These are phyloP conservation scores for Crotalus helleri DNA, from an alignment of 2,113 vertebrate genomes.

Conservation along the genomic window DNA sequence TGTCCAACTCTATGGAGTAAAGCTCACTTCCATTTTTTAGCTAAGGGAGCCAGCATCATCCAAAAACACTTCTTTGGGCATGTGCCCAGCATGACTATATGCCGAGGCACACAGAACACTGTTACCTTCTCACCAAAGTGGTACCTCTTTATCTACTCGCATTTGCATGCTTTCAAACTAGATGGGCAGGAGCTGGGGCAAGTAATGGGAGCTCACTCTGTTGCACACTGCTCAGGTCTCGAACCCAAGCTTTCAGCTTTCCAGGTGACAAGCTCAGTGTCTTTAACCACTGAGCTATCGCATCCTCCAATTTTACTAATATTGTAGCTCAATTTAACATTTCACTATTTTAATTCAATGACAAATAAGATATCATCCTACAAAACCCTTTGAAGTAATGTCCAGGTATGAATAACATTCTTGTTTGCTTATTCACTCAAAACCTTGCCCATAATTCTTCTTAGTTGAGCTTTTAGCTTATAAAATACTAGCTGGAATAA, in stretches of 20 bases:
- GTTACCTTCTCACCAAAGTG: too few species aligned
- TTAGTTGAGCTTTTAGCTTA: background rate
- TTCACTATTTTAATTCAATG: background rate
- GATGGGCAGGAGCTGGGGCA: background rate
- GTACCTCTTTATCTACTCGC: background rate
- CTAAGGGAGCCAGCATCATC: too few species aligned
- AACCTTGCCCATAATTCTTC: background rate
- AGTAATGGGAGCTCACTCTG: background rate
- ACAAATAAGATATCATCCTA: background rate
- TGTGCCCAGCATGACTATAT: too few species aligned
- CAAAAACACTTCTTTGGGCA: too few species aligned
- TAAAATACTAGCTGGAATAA: background rate
- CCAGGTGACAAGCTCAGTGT: background rate
- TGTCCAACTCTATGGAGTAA: too few species aligned
- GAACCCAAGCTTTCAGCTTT: background rate
- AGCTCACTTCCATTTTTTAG: too few species aligned
- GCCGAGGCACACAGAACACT: too few species aligned
- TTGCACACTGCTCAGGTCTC: background rate
- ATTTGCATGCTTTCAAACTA: background rate
- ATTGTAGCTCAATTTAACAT: background rate
- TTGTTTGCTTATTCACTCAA: background rate
- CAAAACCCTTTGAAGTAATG: background rate
- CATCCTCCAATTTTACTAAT: background rate
- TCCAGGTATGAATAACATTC: background rate
- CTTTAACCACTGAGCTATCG: background rate